phyloP scores from a whole-genome alignment of 1,140 invertebrate species.

The Drosophila lacertosa region DNA sequence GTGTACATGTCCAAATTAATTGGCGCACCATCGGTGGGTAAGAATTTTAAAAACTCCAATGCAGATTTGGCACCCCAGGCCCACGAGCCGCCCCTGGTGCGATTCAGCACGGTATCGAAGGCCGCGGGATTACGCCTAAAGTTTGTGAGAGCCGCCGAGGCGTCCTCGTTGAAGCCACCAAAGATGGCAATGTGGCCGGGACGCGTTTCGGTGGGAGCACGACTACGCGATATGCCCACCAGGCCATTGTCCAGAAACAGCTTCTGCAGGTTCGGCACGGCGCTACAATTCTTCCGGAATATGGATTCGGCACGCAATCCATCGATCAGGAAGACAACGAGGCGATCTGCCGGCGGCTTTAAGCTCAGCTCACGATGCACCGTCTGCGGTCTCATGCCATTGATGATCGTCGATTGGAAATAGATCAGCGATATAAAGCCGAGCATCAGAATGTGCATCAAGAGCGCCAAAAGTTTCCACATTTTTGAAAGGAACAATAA shows the following conservation, averaged over 20 bases:
- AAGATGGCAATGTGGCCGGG: slow-evolving; percentile 98
- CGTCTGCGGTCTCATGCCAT: slow-evolving; percentile 84
- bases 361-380: slow-evolving; percentile 72
- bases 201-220: slow-evolving; percentile 97
- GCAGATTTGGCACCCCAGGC: slow-evolving; percentile 96
- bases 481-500: slow-evolving; percentile 44
- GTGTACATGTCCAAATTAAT: slow-evolving; percentile 85
- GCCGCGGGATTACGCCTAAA: slow-evolving; percentile 97
- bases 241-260: slow-evolving; percentile 86
- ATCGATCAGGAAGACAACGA: slow-evolving; percentile 95
- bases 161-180: slow-evolving; percentile 97
- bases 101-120: slow-evolving; percentile 98
- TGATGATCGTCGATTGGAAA: slow-evolving; percentile 86
- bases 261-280: slow-evolving; percentile 50
- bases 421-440: slow-evolving; percentile 87
- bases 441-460: slow-evolving; percentile 85
- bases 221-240: slow-evolving; percentile 94
- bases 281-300: slow-evolving; percentile 82
- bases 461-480: slow-evolving; percentile 68
- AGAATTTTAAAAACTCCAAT: slow-evolving; percentile 89
- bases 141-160: slow-evolving; percentile 95
- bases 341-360: slow-evolving; percentile 88
- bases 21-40: slow-evolving; percentile 84
- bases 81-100: slow-evolving; percentile 85
- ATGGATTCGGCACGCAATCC: slow-evolving; percentile 94